Evolutionary conservation across 2,888 invertebrate genomes (phyloP), one percentile per base, ranked within the genome.

Genomic region (Seira musarum): DNA sequence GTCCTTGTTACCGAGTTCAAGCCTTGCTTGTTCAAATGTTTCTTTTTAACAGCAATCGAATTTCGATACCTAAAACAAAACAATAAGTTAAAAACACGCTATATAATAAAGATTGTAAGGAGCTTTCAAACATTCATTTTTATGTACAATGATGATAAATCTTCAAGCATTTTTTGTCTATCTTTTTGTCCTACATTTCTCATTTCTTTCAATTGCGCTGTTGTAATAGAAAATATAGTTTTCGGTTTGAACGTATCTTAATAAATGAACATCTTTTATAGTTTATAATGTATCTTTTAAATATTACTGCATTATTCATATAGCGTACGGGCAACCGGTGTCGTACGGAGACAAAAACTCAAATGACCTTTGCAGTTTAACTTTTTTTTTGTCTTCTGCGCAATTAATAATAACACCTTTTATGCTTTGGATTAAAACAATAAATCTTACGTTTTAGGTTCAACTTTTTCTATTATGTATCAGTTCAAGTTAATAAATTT

Each of bases 221-320:
- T 80, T 73, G 79, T 80, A 80, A 80, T 80, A 80, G 79, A 80
- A 80, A 80, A 80, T 80, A 80, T 80, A 80, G 30, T 79, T 79
- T 80, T 73, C 73, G 79, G 73, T 80, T 80, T 80, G 73, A 80
- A 80, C 79, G 79, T 53, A 73, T 80, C 60, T 80, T 72, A 78
- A 53, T 69, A 80, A 80, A 80, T 80, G 79, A 80, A 80, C 79
- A 74, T 46, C 67, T 65, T 77, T 64, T 74, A 73, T 65, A 40
- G 57, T 63, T 19, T 63, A 80, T 80, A 53, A 53, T 64, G n/a
- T 71, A 66, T 73, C 8, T 30, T 30, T 30, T 61, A 35, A 64
- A 67, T 80, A 80, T 74, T 80, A 80, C 80, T 74, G 80, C 66
- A 69, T 80, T 73, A 64, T 60, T 69, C 69, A 65, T 40, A 69